Base-by-base conservation (phyloP, 1,140 invertebrate species). In the Vollenhovia emeryi region DNA sequence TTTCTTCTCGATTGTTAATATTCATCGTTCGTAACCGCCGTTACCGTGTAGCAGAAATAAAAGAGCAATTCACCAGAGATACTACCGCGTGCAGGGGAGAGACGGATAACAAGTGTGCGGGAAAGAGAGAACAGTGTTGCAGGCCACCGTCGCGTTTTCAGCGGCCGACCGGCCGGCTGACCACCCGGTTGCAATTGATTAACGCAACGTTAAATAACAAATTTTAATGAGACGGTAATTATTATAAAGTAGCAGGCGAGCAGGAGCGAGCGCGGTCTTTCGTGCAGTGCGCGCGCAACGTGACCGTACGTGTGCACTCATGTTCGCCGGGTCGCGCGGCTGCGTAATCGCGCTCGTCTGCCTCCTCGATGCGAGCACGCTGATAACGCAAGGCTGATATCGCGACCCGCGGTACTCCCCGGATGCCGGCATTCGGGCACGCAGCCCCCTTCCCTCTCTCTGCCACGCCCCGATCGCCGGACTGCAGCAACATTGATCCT, bases 221-320 rank as follows among this genome's bases (percentile, higher is more conserved):
- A 93, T 93, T 93, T 94, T 94, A 94, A 94, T 94, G 93, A 94
- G 93, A 91, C 92, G 90, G 93, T 94, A 94, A 94, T 94, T 94
- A 94, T 94, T 94, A 94, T 94, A 94, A 94, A 93, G 93, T 94
- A 94, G 89, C 92, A 93, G 93, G 93, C 69, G 68, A 94, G 84
- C 91, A 94, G 92, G 88, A 94, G 87, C 85, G 82, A 71, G 90
- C 86, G 87, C 66, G 91, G 73, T 86, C 86, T 86, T 84, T 85
- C 86, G 68, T 55, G 66, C 66, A 80, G 76, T 84, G 84, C 85
- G 87, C 84, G 88, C 78, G 88, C 55, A 89, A 79, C 69, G n/a
- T 60, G 48, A 62, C 48, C 52, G 85, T 79, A 80, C 71, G 57
- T 60, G 62, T 73, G 36, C 78, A 88, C 85, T 93, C 91, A 93